These are phyloP conservation scores for Scotopteryx bipunctaria DNA, from an alignment of 2,888 invertebrate species.

Conservation along the genomic window DNA sequence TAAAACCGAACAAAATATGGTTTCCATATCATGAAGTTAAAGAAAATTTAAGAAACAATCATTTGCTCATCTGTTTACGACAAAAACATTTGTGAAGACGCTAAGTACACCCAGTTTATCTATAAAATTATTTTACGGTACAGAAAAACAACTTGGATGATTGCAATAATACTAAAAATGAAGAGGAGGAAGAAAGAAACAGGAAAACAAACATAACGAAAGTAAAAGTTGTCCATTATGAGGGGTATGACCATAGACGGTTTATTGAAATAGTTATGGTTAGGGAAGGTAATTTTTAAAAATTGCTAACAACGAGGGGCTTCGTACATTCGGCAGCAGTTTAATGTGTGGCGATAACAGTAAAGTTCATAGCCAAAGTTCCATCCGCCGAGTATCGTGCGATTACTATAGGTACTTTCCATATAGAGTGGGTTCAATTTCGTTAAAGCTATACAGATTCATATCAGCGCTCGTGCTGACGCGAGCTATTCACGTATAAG, in stretches of 20 bases:
- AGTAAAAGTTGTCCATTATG: conserved; percentile 74
- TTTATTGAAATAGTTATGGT: conserved; percentile 79
- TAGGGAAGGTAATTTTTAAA: conserved; percentile 72
- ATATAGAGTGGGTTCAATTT: conserved; percentile 71
- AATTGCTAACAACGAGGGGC: conserved; percentile 68
- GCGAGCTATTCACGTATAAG: conserved; percentile 44
- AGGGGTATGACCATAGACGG: conserved; percentile 69
- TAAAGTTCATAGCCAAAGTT: conserved; percentile 79
- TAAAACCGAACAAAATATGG: not conserved
- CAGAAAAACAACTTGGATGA: conserved; percentile 55
- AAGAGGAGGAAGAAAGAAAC: conserved; percentile 54
- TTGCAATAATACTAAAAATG: conserved; percentile 55
- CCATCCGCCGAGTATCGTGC: conserved; percentile 64
- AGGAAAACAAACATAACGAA: conserved; percentile 68
- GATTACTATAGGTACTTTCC: conserved; percentile 68
- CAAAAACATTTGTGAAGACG: conserved; percentile 19
- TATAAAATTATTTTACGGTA: conserved; percentile 41
- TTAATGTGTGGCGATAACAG: conserved; percentile 76
- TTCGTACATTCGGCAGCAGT: conserved; percentile 70
- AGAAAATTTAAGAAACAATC: conserved; percentile 2
- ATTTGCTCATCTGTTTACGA: conserved; percentile 12
- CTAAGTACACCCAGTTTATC: conserved; percentile 22
- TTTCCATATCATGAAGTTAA: not conserved
- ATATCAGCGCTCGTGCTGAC: conserved; percentile 56
- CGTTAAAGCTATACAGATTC: conserved; percentile 67